phyloP scores from a whole-genome alignment of 1,140 invertebrate genomes.

The Yoshiicerus persimilis region DNA sequence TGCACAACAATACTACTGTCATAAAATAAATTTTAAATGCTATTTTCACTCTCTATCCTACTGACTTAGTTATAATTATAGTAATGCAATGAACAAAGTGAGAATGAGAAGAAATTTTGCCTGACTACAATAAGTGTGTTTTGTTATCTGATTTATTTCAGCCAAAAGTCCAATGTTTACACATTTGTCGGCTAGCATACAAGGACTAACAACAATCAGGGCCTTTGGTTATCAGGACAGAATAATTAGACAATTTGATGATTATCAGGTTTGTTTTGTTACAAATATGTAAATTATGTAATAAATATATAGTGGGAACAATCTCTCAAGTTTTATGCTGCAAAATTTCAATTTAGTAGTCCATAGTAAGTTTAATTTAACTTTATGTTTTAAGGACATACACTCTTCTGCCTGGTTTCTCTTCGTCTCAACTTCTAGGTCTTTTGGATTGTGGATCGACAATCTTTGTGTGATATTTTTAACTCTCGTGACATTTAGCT shows the following conservation, averaged over 20 bases:
- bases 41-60: too few species aligned
- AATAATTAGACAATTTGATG: constrained; percentile 77
- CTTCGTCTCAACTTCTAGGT: constrained; percentile 63
- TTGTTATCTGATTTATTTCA: background rate
- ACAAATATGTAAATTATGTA: too few species aligned
- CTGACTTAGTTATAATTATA: too few species aligned
- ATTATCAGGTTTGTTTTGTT: constrained; percentile 56
- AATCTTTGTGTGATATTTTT: constrained; percentile 30
- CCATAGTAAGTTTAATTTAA: constrained; percentile 53
- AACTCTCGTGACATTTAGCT: constrained; percentile 32
- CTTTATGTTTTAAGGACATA: constrained; percentile 46
- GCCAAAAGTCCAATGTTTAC: constrained; percentile 79
- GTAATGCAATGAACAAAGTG: too few species aligned
- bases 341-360: too few species aligned
- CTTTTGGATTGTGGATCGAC: constrained; percentile 42
- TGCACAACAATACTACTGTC: background rate
- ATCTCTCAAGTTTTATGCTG: too few species aligned
- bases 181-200: constrained; percentile 82
- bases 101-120: too few species aligned
- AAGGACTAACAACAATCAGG: constrained; percentile 85
- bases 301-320: too few species aligned
- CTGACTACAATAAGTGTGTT: background rate
- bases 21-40: too few species aligned
- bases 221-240: constrained; percentile 74
- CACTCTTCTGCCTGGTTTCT: constrained; percentile 68